Evolutionary conservation across 2,797 vertebrate genomes (phyloP).

Genomic region (Gallinago solitaria): DNA sequence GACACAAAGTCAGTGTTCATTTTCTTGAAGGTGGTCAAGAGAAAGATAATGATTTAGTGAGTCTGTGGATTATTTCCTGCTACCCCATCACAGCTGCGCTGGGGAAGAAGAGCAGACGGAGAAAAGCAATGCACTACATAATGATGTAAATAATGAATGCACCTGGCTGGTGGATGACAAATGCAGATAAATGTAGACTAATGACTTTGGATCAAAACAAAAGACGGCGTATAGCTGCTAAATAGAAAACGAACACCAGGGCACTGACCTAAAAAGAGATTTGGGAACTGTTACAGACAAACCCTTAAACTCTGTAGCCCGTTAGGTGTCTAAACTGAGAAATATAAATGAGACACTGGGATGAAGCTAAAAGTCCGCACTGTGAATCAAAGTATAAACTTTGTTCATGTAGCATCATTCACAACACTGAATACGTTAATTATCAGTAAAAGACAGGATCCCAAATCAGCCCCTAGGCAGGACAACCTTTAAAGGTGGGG

Average conservation of each 20-base stretch:
- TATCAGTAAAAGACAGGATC: not conserved
- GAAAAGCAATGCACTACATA: not conserved
- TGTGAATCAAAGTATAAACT: not conserved
- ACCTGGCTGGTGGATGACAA: not conserved
- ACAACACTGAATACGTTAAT: not conserved
- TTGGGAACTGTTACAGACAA: not conserved
- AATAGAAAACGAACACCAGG: constrained; percentile 1
- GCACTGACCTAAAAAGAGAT: not conserved
- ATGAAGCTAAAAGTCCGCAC: not conserved
- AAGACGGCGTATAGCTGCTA: not conserved
- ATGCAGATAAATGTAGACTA: constrained; percentile 21
- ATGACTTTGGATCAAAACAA: not conserved
- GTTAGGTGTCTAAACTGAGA: constrained; percentile 7
- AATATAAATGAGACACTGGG: not conserved
- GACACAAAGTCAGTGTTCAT: not conserved
- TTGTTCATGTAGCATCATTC: not conserved
- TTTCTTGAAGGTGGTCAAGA: not conserved
- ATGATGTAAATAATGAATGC: not conserved
- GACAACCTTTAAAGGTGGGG: not conserved
- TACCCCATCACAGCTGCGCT: not conserved
- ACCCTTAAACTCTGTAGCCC: not conserved
- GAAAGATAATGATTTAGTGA: not conserved
- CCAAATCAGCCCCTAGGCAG: not conserved
- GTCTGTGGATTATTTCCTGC: not conserved
- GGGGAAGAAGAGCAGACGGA: not conserved